Conservation (phyloP, 1,140 invertebrate genomes). For the Akabosia matsudoensis region DNA sequence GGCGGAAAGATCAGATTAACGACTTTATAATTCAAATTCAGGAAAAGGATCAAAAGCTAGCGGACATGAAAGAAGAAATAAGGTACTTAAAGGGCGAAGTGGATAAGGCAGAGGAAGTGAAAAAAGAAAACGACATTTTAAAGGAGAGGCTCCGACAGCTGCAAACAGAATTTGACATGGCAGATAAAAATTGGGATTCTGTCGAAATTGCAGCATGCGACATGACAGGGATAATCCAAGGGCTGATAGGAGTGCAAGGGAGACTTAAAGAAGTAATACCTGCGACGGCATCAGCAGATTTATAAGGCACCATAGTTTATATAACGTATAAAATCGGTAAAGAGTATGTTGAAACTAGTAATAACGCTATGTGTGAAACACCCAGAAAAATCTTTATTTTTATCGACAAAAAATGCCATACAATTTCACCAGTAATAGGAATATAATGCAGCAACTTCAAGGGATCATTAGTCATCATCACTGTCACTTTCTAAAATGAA, state of each 20-base stretch:
- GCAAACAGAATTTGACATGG: background rate
- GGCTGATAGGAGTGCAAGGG: background rate
- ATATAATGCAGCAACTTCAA: too few relatives aligned
- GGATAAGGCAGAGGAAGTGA: background rate
- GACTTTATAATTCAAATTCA: background rate
- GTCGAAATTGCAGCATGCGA: background rate
- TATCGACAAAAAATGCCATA: too few relatives aligned
- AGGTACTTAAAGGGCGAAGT: background rate
- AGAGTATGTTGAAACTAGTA: too few relatives aligned
- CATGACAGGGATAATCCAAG: slow-evolving; percentile 6
- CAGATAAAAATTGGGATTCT: slow-evolving; percentile 3
- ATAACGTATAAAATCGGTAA: background rate
- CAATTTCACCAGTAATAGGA: too few relatives aligned
- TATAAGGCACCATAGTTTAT: background rate
- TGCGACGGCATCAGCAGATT: background rate
- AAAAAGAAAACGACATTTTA: background rate
- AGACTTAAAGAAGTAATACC: slow-evolving; percentile 1
- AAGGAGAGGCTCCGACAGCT: background rate
- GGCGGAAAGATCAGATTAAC: background rate
- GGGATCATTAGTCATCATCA: background rate
- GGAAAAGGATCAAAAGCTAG: background rate
- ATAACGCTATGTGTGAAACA: too few relatives aligned
- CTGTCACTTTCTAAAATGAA: slow-evolving; percentile 1
- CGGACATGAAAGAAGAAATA: background rate
- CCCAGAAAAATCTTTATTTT: too few relatives aligned